Evolutionary conservation across 2,113 vertebrate genomes (phyloP).

Genomic region (Gambusia holbrooki): DNA sequence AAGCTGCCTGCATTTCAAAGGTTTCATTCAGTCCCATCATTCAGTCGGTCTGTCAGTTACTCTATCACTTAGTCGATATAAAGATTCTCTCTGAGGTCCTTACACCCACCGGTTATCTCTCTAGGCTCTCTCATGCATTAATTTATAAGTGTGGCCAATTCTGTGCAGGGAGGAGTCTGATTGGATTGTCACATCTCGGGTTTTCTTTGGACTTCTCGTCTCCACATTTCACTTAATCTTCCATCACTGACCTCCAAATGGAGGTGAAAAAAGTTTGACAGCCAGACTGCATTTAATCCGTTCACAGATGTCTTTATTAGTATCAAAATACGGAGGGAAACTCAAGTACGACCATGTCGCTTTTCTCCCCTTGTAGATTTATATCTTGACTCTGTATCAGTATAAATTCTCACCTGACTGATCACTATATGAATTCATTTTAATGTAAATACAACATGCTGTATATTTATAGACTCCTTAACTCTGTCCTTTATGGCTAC

Average conservation of each 20-base stretch:
- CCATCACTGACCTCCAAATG: constrained; percentile 20
- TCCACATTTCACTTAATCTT: constrained; percentile 35
- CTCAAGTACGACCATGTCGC: neutral
- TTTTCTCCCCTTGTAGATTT: neutral
- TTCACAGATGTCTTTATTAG: constrained; percentile 5
- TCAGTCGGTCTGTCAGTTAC: constrained; percentile 62
- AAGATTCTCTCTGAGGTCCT: constrained; percentile 68
- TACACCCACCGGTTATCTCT: constrained; percentile 69
- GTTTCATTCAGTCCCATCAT: constrained; percentile 58
- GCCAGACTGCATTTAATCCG: constrained; percentile 10
- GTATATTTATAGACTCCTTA: no score
- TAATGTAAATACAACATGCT: no score
- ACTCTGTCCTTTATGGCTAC: no score
- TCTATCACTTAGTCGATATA: constrained; percentile 74
- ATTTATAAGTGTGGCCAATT: constrained; percentile 66
- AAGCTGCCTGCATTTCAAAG: constrained; percentile 74
- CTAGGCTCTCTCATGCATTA: constrained; percentile 69
- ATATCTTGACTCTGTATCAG: no score
- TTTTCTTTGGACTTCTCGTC: constrained; percentile 50
- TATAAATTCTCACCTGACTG: no score
- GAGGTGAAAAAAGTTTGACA: constrained; percentile 21
- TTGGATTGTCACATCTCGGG: constrained; percentile 69
- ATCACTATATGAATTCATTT: no score
- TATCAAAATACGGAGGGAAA: neutral
- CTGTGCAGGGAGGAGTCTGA: constrained; percentile 54